Percentiles rank a stretch among this genome's conserved stretches.
phyloP scores from a whole-genome alignment of 2,888 invertebrate genomes.

The Drosophila tanythrix region DNA sequence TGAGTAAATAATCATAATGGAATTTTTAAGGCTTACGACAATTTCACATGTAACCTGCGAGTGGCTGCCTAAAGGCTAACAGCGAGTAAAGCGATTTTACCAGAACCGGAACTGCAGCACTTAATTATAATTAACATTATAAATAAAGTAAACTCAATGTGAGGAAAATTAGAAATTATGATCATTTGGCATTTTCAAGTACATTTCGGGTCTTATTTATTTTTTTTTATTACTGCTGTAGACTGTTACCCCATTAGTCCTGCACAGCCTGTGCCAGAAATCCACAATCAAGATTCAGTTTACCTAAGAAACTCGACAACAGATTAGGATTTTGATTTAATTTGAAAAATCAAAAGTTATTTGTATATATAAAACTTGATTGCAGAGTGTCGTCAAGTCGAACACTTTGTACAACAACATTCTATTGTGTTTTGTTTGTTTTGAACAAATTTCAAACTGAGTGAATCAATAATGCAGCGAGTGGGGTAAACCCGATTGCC shows the following conservation, averaged over 20 bases:
- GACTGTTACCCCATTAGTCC: background rate
- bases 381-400: background rate
- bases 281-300: background rate
- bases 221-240: background rate
- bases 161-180: conserved; percentile 20
- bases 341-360: background rate
- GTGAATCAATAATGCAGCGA: conserved; percentile 26
- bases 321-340: background rate
- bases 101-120: conserved; percentile 42
- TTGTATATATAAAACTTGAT: background rate
- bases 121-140: conserved; percentile 68
- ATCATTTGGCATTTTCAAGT: background rate
- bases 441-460: conserved; percentile 27
- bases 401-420: background rate
- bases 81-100: conserved; percentile 50
- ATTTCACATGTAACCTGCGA: conserved; percentile 63
- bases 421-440: conserved; percentile 8
- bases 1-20: conserved; percentile 79
- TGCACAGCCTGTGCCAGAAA: background rate
- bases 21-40: conserved; percentile 78
- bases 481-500: conserved; percentile 24
- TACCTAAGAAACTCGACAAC: background rate
- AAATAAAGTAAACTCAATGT: conserved; percentile 31
- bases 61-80: conserved; percentile 51
- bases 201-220: background rate